Evolutionary conservation across 2,888 invertebrate species (phyloP).

Genomic region (Metopia argyrocephala): DNA sequence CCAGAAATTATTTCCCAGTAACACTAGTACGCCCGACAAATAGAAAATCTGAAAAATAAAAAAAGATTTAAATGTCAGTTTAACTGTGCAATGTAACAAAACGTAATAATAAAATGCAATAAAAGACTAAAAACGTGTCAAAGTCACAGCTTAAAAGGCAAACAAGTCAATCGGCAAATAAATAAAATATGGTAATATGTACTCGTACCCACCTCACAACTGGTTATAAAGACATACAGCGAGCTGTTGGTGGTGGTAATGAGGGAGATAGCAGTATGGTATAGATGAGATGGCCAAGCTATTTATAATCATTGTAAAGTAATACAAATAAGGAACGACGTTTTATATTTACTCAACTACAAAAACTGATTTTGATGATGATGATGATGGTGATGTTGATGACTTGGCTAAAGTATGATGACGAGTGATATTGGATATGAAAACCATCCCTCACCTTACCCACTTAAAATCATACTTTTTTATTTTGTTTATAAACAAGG

Average conservation of each 20-base stretch:
- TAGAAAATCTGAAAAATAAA: slow-evolving; percentile 5
- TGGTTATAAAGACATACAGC: too few relatives aligned
- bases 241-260: slow-evolving; percentile 14
- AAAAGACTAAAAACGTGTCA: slow-evolving; percentile 76
- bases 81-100: slow-evolving; percentile 67
- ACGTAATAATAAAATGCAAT: slow-evolving; percentile 75
- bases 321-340: slow-evolving; percentile 65
- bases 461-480: not conserved
- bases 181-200: slow-evolving; percentile 13
- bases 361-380: slow-evolving; percentile 52
- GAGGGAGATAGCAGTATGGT: not conserved
- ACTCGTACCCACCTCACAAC: too few relatives aligned
- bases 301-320: slow-evolving; percentile 49
- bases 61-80: slow-evolving; percentile 57
- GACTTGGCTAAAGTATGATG: slow-evolving; percentile 29
- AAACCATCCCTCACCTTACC: slow-evolving; percentile 6
- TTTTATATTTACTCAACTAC: slow-evolving; percentile 61
- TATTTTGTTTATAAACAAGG: slow-evolving; percentile 47
- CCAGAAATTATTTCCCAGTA: slow-evolving; percentile 29
- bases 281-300: slow-evolving; percentile 16
- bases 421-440: slow-evolving; percentile 48
- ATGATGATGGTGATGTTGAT: slow-evolving; percentile 48
- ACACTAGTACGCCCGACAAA: slow-evolving; percentile 36
- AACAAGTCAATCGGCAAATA: slow-evolving; percentile 14
- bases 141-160: slow-evolving; percentile 74